Evolutionary conservation across 2,888 invertebrate genomes (phyloP), one percentile per base, ranked within the genome.

Genomic region (Meliscaeva auricollis): DNA sequence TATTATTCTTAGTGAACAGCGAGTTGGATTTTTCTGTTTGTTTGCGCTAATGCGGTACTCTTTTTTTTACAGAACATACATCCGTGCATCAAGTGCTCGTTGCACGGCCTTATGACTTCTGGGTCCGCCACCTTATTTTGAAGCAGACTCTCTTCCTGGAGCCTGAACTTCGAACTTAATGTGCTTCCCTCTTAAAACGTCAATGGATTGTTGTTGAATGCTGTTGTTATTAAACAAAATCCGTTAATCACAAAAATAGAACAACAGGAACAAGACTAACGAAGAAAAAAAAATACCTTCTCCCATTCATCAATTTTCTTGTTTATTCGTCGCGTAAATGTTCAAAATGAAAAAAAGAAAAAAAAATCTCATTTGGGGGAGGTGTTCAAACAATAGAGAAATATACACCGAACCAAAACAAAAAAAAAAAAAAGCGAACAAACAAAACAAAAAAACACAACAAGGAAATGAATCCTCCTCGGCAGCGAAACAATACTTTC

Each of bases 401-500:
- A 90, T 88, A 89, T 89, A 89, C 88, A 89, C 80, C 88, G 76
- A 83, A 87, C 87, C 83, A 64, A 84, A 73, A 79, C 44, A 75
- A 77, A 85, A 64, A 80, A 80, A 82, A 83, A 58, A 17, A 70
- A 72, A 76, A n/a, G n/a, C n/a, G n/a, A n/a, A n/a, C n/a, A n/a
- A n/a, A n/a, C n/a, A n/a, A 72, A 30, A 46, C 56, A 44, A 60
- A 87, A n/a, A 85, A 88, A 88, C 84, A 88, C 85, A 88, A 89
- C 91, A 90, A 90, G 91, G 91, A 85, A 85, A 81, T 85, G 85
- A 87, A 87, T 82, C 74, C 74, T 82, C 48, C 22, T 32, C 5
- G 30, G 46, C 30, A 46, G 30, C 30, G 52, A 87, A 78, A 87
- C 87, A 87, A 87, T 70, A 77, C 52, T 69, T 85, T 77, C 85